Evolutionary conservation across 2,888 invertebrate species (phyloP).

Genomic region (Adelognathus sp.): DNA sequence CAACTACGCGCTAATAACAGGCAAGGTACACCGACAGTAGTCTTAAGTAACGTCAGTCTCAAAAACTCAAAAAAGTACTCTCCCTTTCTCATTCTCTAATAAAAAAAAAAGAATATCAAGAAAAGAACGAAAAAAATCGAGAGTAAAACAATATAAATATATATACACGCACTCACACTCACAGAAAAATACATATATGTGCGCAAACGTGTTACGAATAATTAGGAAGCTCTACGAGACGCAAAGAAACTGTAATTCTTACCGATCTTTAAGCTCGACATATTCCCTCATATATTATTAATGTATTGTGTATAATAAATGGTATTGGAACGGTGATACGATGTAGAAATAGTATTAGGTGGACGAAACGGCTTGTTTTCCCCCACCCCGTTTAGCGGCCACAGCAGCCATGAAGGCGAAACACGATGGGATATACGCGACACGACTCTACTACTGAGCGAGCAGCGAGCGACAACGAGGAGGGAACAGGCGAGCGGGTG

Average conservation of each 20-base stretch:
- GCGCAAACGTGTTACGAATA: neutral
- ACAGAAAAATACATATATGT: conserved; percentile 3
- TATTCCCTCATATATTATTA: conserved; percentile 81
- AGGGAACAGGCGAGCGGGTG: neutral
- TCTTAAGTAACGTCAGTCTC: conserved; percentile 52
- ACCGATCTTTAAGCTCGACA: conserved; percentile 86
- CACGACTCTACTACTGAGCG: conserved; percentile 17
- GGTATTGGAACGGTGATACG: too few relatives aligned
- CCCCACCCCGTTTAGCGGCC: conserved; percentile 74
- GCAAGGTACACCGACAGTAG: conserved; percentile 31
- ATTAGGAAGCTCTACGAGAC: neutral
- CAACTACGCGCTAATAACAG: conserved; percentile 35
- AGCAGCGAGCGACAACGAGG: conserved; percentile 13
- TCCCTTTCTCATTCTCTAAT: conserved; percentile 17
- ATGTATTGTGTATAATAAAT: conserved; percentile 63
- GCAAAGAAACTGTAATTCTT: conserved; percentile 72
- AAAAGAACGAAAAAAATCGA: neutral
- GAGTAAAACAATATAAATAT: conserved; percentile 38
- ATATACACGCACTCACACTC: conserved; percentile 33
- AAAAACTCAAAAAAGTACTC: conserved; percentile 44
- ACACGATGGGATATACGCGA: conserved; percentile 62
- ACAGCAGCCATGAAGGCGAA: conserved; percentile 72
- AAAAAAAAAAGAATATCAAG: conserved; percentile 22
- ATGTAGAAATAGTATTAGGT: too few relatives aligned
- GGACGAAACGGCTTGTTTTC: conserved; percentile 75